A percentile compares a stretch with the other conserved stretches of the same genome.
Conservation (phyloP, 2,888 invertebrate species). For the Stenodera caucasica region DNA sequence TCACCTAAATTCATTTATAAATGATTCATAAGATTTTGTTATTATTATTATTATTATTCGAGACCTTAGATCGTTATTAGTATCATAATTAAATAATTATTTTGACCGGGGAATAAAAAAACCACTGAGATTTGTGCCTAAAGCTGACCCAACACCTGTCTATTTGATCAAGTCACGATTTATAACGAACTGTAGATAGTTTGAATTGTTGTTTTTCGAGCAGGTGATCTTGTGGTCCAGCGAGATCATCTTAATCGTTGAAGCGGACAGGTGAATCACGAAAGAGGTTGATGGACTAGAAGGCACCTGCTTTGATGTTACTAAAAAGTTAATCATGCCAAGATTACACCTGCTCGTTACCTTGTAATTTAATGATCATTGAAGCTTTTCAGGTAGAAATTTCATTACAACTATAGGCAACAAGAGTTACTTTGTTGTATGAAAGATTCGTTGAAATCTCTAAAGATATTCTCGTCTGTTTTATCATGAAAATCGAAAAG, state of each 20-base stretch:
- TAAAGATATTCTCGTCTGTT: neutral
- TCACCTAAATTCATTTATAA: neutral
- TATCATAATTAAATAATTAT: too few species aligned
- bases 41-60: neutral
- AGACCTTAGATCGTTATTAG: too few species aligned
- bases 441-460: neutral
- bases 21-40: neutral
- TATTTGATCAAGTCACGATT: neutral
- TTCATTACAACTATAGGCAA: too few species aligned
- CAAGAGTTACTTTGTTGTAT: constrained; percentile 1
- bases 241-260: neutral
- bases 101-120: too few species aligned
- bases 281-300: constrained; percentile 4
- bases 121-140: too few species aligned
- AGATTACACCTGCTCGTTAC: neutral
- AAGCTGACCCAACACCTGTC: neutral
- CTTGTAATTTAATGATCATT: neutral
- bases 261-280: constrained; percentile 4
- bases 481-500: neutral
- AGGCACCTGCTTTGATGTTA: neutral
- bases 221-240: constrained; percentile 8
- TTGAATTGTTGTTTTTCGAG: neutral
- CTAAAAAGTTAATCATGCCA: neutral
- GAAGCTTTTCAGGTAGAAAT: neutral
- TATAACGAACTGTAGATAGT: neutral